Percentiles rank a stretch among this genome's conserved stretches.
phyloP scores from a whole-genome alignment of 2,888 invertebrate genomes.

The Ischnus inquisitorius region DNA sequence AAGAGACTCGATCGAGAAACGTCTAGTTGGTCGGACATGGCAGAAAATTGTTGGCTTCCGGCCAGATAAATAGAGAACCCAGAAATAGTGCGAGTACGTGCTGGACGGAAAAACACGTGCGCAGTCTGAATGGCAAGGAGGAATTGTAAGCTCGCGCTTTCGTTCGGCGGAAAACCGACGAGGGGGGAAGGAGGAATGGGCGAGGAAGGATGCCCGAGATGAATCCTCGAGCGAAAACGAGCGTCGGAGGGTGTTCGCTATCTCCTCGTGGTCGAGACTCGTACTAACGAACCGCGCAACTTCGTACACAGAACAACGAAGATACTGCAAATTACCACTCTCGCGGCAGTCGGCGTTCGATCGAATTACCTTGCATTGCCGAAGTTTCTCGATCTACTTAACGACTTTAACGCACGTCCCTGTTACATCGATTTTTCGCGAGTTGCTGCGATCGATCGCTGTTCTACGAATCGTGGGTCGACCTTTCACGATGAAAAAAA shows the following conservation, averaged over 20 bases:
- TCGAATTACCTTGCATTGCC: neutral
- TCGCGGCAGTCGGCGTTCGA: neutral
- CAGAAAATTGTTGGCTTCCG: constrained; percentile 69
- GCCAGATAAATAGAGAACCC: constrained; percentile 74
- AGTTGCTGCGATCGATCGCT: constrained; percentile 1
- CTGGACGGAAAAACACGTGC: constrained; percentile 60
- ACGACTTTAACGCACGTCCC: neutral
- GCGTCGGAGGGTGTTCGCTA: neutral
- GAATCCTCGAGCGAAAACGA: neutral
- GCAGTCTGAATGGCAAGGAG: constrained; percentile 16
- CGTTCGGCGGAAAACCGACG: neutral
- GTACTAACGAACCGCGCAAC: constrained; percentile 38
- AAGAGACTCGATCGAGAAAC: constrained; percentile 17
- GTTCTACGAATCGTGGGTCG: constrained; percentile 1
- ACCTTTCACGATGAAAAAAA: neutral
- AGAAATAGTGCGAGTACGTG: constrained; percentile 75
- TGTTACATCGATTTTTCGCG: neutral
- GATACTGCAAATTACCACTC: constrained; percentile 21
- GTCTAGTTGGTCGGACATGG: constrained; percentile 48
- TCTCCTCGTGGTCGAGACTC: constrained; percentile 22
- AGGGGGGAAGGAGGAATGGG: no score
- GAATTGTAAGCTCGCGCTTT: neutral
- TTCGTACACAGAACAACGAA: constrained; percentile 4
- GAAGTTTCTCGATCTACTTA: neutral
- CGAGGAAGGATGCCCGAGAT: constrained; percentile 1